Conservation (phyloP, 2,888 invertebrate genomes). For the Agelastica alni region DNA sequence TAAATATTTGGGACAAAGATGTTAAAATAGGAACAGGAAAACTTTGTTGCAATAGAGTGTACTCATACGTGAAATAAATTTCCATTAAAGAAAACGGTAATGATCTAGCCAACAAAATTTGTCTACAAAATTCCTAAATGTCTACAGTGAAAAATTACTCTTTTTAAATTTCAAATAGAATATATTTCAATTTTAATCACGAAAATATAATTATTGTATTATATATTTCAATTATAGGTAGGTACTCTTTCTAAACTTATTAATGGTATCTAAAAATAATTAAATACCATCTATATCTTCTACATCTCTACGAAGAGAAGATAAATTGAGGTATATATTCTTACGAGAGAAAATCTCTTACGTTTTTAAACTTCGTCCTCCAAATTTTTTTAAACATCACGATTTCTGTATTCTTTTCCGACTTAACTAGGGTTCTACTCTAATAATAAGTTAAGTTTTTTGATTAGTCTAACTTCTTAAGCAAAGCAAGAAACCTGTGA, state of each 20-base stretch:
- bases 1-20: too few species aligned
- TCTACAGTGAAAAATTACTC: conserved; percentile 31
- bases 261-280: conserved; percentile 37
- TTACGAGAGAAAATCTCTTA: conserved; percentile 18
- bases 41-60: too few species aligned
- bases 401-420: conserved; percentile 43
- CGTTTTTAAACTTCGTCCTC: conserved; percentile 1
- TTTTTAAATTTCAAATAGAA: conserved; percentile 31
- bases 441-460: conserved; percentile 45
- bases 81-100: not conserved
- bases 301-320: conserved; percentile 35
- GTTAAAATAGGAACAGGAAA: too few species aligned
- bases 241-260: conserved; percentile 31
- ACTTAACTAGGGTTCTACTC: conserved; percentile 42
- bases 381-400: conserved; percentile 34
- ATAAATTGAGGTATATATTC: conserved; percentile 41
- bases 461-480: conserved; percentile 40
- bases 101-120: conserved; percentile 9
- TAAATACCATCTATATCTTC: conserved; percentile 34
- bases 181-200: conserved; percentile 33
- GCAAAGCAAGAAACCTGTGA: conserved; percentile 39
- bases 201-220: conserved; percentile 41
- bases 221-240: conserved; percentile 32
- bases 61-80: conserved; percentile 11
- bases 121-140: conserved; percentile 14